Evolutionary conservation across 2,113 vertebrate species (phyloP).

Genomic region (Eurypyga helias): DNA sequence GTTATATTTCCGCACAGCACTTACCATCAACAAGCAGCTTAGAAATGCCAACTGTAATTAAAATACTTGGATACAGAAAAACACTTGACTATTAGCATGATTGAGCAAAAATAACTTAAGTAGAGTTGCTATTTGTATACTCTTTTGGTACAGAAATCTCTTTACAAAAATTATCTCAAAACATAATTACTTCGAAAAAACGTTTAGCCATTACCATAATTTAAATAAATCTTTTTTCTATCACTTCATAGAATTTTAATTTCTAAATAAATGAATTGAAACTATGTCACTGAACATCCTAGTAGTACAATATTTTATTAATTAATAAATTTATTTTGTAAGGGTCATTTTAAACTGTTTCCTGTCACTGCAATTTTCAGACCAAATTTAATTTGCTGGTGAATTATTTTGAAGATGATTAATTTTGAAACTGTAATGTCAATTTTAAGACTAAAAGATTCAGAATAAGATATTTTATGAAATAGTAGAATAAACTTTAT

Average conservation of each 20-base stretch:
- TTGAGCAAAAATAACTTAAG: not conserved
- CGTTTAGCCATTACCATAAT: not conserved
- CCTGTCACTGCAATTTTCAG: not conserved
- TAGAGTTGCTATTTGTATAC: not conserved
- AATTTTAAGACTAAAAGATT: not conserved
- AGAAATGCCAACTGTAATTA: slow-evolving; percentile 15
- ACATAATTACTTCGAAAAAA: not conserved
- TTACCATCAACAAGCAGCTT: not conserved
- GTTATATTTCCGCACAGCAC: not conserved
- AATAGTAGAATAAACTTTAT: not conserved
- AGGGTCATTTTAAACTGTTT: not conserved
- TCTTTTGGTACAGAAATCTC: not conserved
- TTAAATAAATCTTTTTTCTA: not conserved
- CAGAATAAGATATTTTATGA: not conserved
- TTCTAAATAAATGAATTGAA: not conserved
- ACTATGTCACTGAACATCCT: not conserved
- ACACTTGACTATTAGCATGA: not conserved
- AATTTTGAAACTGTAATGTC: not conserved
- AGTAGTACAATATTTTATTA: not conserved
- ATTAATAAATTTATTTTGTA: not conserved
- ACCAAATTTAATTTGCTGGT: not conserved
- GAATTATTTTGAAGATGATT: not conserved
- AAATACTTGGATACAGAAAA: not conserved
- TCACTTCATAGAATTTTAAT: not conserved
- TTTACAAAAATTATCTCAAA: not conserved